Evolutionary conservation across 2,113 vertebrate genomes (phyloP), one percentile per base, ranked within the genome.

Genomic region (Cathartes aura): DNA sequence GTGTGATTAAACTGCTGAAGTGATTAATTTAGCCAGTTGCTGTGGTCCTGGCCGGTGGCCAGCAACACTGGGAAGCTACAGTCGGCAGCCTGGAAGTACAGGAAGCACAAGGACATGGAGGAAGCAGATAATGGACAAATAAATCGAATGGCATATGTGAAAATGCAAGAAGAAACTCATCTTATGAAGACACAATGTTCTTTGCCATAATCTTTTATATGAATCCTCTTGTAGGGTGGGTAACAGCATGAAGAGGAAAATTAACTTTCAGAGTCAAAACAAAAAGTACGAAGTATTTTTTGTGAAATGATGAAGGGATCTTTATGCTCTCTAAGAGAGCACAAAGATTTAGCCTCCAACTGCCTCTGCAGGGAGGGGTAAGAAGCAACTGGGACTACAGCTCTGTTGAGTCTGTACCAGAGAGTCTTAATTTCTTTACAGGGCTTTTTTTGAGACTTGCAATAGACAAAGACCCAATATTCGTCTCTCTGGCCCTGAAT

Each of bases 1-100:
- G 48, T 93, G 78, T 96, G 94, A 93, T 87, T 85, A 74, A 96
- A 86, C 76, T 95, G 60, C 75, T 73, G 56, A 66, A 78, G 80
- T 78, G 66, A 96, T 93, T 93, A 82, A 87, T 97, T 71, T 24
- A 87, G 47, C 76, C 82, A 50, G 43, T 74, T 93, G 79, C 76
- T 75, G 74, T 91, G 59, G 56, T 36, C 60, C 60, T 96, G 88
- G 84, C 71, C 45, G 23, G 12, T 78, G 38, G 68, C 87, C 92
- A 91, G 87, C 45, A 47, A 6, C 75, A 13, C 40, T 40, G 47
- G 13, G 80, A 88, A 93, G 58, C 47, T 82, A 71, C 63, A 19
- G 12, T 66, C 19, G 89, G 86, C 71, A 92, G 76, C 47, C 29
- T 84, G 81, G 87, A 96, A 73, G 80, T 43, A 30, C 55, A 64